Evolutionary conservation across 1,140 invertebrate genomes (phyloP).

Genomic region (Zaprionus inermis): DNA sequence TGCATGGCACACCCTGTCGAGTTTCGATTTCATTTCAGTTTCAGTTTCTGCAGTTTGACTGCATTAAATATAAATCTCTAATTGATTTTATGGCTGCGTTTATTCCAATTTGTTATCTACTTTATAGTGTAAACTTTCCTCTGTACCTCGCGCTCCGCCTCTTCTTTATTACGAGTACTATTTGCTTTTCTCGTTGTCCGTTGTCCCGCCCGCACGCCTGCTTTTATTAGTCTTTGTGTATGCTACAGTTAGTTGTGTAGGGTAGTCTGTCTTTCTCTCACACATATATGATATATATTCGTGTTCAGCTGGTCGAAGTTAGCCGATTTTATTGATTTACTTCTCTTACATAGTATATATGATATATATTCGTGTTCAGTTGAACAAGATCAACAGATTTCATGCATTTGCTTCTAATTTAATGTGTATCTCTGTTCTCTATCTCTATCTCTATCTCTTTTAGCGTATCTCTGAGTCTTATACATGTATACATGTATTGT

Average conservation of each 20-base stretch:
- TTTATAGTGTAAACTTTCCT: slow-evolving; percentile 17
- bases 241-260: slow-evolving; percentile 25
- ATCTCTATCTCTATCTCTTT: too few relatives aligned
- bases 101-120: slow-evolving; percentile 21
- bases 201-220: slow-evolving; percentile 16
- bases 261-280: background rate
- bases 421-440: too few relatives aligned
- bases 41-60: background rate
- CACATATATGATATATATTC: background rate
- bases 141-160: background rate
- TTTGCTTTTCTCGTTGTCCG: background rate
- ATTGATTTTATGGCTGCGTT: slow-evolving; percentile 44
- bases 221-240: slow-evolving; percentile 55
- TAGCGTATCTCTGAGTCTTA: too few relatives aligned
- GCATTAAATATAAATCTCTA: slow-evolving; percentile 24
- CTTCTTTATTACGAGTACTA: background rate
- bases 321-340: background rate
- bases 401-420: too few relatives aligned
- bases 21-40: background rate
- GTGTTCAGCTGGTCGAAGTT: background rate
- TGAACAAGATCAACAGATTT: too few relatives aligned
- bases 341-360: background rate
- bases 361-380: too few relatives aligned
- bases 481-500: too few relatives aligned
- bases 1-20: background rate